phyloP scores from a whole-genome alignment of 1,140 invertebrate genomes.

The Euwallacea fornicatus region DNA sequence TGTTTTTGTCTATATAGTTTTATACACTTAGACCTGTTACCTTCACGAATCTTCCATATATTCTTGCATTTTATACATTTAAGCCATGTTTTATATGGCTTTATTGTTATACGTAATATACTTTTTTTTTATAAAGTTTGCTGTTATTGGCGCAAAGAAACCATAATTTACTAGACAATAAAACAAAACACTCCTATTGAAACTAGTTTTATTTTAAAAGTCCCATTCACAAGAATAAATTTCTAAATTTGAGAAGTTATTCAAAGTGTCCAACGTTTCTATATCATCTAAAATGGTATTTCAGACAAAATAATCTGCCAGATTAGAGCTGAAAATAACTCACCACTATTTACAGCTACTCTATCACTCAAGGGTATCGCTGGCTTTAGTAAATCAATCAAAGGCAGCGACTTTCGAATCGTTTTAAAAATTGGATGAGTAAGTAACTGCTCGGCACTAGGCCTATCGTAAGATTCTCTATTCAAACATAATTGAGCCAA shows the following conservation, averaged over 20 bases:
- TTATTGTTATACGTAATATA: not conserved
- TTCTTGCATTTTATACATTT: too few relatives aligned
- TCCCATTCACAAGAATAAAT: conserved; percentile 56
- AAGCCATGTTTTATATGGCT: conserved; percentile 10
- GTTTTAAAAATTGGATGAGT: conserved; percentile 78
- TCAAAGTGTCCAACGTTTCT: conserved; percentile 50
- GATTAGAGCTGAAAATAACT: conserved; percentile 19
- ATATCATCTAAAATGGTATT: conserved; percentile 50
- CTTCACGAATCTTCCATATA: too few relatives aligned
- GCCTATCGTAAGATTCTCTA: conserved; percentile 66
- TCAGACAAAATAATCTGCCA: not conserved
- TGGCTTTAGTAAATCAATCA: conserved; percentile 58
- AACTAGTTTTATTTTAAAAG: conserved; percentile 47
- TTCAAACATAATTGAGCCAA: conserved; percentile 72
- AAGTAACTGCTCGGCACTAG: conserved; percentile 65
- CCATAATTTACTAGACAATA: too few relatives aligned
- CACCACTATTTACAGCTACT: conserved; percentile 53
- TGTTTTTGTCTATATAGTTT: too few relatives aligned
- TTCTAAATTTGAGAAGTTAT: conserved; percentile 52
- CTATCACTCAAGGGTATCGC: conserved; percentile 58
- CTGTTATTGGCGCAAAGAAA: not conserved
- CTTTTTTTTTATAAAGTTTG: not conserved
- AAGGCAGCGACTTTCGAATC: conserved; percentile 51
- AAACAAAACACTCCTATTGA: not conserved
- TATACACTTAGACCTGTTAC: too few relatives aligned